Percentiles rank a stretch among this genome's conserved stretches.
These are phyloP conservation scores for Channa argus DNA, from an alignment of 2,113 vertebrate species.

Conservation along the genomic window DNA sequence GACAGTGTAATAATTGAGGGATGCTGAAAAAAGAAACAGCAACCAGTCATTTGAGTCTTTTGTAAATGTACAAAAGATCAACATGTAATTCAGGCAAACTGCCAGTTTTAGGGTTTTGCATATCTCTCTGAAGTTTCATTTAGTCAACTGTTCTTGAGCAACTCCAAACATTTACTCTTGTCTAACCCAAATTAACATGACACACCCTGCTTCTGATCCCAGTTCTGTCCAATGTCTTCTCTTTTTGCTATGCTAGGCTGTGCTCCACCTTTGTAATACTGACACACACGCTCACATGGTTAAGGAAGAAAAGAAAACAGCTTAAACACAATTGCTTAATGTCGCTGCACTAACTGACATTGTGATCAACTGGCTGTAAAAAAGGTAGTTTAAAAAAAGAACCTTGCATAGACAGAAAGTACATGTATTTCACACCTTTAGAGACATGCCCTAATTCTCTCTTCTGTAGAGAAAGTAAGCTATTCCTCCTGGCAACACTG, in stretches of 20 bases:
- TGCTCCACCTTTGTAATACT: conserved; percentile 9
- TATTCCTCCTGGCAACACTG: conserved; percentile 38
- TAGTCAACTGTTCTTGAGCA: conserved; percentile 52
- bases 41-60: conserved; percentile 60
- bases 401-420: conserved; percentile 20
- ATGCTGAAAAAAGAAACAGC: conserved; percentile 39
- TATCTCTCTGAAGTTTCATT: conserved; percentile 43
- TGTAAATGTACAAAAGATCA: conserved; percentile 42
- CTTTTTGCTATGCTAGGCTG: conserved; percentile 6
- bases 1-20: conserved; percentile 10
- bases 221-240: conserved; percentile 35
- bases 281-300: not conserved
- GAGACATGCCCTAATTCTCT: conserved; percentile 61
- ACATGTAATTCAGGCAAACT: conserved; percentile 43
- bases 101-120: conserved; percentile 37
- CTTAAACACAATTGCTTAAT: not conserved
- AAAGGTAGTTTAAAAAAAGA: not conserved
- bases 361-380: not conserved
- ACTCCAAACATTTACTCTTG: conserved; percentile 53
- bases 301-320: not conserved
- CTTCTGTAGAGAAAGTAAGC: conserved; percentile 25
- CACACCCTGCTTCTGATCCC: conserved; percentile 53
- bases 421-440: conserved; percentile 21
- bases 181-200: conserved; percentile 43
- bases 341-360: not conserved